Percentiles rank a stretch among this genome's conserved stretches.
phyloP scores from a whole-genome alignment of 53 echinoderm and acorn worm genomes.

The Zoroaster sp. region DNA sequence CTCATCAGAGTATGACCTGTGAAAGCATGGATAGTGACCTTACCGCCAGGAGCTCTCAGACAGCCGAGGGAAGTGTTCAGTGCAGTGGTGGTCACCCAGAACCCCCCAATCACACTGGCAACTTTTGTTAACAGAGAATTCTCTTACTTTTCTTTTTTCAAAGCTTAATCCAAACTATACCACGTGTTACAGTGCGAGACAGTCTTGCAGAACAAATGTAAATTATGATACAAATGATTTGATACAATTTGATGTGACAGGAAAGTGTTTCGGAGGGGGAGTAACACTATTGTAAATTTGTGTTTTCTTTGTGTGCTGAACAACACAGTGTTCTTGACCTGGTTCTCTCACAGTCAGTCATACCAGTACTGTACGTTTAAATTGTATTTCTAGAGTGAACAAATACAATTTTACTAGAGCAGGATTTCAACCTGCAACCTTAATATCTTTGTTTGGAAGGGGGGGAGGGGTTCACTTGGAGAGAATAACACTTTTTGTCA shows the following conservation, averaged over 20 bases:
- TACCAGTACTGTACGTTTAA: background rate
- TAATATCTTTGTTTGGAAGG: no score
- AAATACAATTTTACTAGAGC: background rate
- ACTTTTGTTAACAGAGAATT: background rate
- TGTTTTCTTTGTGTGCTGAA: background rate
- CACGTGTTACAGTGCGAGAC: background rate
- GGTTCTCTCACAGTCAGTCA: background rate
- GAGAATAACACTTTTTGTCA: background rate
- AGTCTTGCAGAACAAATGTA: background rate
- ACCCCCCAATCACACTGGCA: background rate
- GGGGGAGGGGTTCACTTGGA: background rate
- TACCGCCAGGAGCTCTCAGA: background rate
- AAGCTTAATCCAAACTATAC: background rate
- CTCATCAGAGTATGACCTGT: background rate
- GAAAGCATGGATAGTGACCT: background rate
- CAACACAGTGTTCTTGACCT: background rate
- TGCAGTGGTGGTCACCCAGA: conserved; percentile 18
- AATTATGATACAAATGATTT: background rate
- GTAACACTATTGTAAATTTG: background rate
- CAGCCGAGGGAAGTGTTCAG: conserved; percentile 1
- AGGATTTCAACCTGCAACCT: no score
- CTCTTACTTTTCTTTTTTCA: background rate
- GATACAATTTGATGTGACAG: background rate
- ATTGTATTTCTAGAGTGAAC: background rate
- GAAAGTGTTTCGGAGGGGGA: background rate